These are phyloP conservation scores for Acronicta alni DNA, from an alignment of 2,888 invertebrate genomes.

Conservation along the genomic window DNA sequence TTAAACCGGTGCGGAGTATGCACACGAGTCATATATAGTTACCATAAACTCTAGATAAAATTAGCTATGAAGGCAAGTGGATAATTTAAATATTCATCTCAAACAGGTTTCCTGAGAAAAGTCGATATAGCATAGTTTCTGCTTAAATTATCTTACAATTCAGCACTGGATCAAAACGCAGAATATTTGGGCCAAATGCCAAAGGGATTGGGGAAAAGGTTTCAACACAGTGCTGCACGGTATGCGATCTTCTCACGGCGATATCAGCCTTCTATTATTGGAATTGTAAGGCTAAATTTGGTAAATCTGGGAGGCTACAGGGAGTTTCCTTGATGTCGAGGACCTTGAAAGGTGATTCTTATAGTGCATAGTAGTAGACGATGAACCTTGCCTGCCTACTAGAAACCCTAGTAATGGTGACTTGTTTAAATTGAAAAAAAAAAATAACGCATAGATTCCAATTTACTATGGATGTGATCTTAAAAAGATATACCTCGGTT, in stretches of 20 bases:
- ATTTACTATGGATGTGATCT: no score
- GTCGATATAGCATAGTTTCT: background rate
- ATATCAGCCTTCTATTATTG: background rate
- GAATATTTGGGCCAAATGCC: background rate
- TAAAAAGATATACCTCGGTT: no score
- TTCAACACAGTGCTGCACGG: background rate
- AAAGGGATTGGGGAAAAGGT: background rate
- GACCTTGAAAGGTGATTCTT: no score
- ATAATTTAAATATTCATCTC: background rate
- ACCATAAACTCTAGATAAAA: background rate
- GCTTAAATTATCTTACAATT: background rate
- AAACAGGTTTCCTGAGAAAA: background rate
- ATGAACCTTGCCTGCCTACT: no score
- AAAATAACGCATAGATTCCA: no score
- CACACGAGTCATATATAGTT: no score
- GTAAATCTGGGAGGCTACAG: background rate
- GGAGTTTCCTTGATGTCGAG: no score
- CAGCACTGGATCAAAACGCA: constrained; percentile 1
- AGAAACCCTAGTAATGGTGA: no score
- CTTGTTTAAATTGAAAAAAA: no score
- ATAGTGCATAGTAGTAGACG: no score
- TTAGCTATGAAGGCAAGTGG: background rate
- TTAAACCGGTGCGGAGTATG: no score
- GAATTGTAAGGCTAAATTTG: background rate
- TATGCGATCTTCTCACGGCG: constrained; percentile 3